Evolutionary conservation across 2,797 vertebrate species (phyloP).

Genomic region (Mus minutoides): DNA sequence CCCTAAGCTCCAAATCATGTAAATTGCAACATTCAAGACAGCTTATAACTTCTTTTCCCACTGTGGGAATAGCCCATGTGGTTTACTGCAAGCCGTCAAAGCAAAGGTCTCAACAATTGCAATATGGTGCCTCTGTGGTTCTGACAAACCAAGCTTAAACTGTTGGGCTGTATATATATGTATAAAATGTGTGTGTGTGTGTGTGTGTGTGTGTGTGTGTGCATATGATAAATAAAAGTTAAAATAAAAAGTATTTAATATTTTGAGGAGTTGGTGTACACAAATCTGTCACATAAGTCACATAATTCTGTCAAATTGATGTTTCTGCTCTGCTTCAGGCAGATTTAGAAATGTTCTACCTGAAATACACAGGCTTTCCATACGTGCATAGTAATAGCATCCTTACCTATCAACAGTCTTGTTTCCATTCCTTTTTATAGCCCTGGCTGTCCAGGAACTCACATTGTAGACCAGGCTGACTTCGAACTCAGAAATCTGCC

Average conservation of each 20-base stretch:
- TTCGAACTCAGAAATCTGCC: too few relatives aligned
- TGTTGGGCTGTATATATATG: neutral
- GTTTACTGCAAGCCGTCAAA: constrained; percentile 74
- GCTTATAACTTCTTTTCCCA: constrained; percentile 68
- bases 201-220: too few relatives aligned
- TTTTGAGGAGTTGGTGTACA: neutral
- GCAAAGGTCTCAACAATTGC: constrained; percentile 59
- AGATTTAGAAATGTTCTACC: constrained; percentile 23
- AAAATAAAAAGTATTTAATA: constrained; percentile 50
- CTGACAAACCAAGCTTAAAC: constrained; percentile 22
- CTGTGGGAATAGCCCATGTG: constrained; percentile 56
- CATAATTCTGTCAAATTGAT: neutral
- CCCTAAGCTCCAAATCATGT: constrained; percentile 76
- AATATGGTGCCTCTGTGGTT: constrained; percentile 48
- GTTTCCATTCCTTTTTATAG: constrained; percentile 74
- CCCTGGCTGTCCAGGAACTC: too few relatives aligned
- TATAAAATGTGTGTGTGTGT: too few relatives aligned
- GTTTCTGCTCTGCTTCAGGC: neutral
- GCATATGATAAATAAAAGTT: too few relatives aligned
- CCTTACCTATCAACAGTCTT: constrained; percentile 65
- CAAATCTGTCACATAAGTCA: neutral
- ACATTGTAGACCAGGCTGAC: too few relatives aligned
- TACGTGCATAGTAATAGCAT: constrained; percentile 56
- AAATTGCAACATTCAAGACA: constrained; percentile 75
- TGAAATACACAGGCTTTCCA: constrained; percentile 60